Percentiles rank a stretch among this genome's conserved stretches.
These are phyloP conservation scores for Pectinophora gossypiella DNA, from an alignment of 1,140 invertebrate species.

Conservation along the genomic window DNA sequence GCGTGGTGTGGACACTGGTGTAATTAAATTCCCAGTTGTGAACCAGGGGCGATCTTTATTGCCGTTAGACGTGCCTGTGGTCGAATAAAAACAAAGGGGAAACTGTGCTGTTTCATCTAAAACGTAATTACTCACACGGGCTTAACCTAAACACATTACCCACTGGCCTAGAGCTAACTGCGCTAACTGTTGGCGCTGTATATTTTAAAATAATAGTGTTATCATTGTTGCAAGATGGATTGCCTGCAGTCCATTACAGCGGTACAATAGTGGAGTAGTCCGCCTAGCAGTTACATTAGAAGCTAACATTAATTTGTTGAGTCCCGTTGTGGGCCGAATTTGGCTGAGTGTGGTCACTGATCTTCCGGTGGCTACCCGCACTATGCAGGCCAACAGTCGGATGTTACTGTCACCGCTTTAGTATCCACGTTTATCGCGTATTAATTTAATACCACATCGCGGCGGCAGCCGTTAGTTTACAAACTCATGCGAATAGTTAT, in stretches of 20 bases:
- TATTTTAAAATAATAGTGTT: no score
- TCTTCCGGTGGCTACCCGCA: conserved; percentile 50
- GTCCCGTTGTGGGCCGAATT: conserved; percentile 65
- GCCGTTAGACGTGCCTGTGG: conserved; percentile 32
- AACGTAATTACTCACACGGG: neutral
- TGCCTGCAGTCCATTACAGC: no score
- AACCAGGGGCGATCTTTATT: conserved; percentile 37
- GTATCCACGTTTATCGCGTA: neutral
- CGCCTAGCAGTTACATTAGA: conserved; percentile 15
- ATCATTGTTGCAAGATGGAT: no score
- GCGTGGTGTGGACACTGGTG: conserved; percentile 24
- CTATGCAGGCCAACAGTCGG: conserved; percentile 1
- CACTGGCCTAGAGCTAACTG: no score
- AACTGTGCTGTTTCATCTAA: neutral
- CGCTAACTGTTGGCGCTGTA: no score
- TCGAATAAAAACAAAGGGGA: conserved; percentile 25
- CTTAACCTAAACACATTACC: no score
- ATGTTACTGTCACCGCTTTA: neutral
- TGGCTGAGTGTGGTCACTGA: conserved; percentile 45
- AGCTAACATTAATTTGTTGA: conserved; percentile 21
- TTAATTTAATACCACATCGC: neutral
- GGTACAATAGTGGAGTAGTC: neutral
- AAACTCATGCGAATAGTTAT: neutral
- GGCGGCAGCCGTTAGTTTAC: neutral
- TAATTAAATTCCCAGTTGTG: conserved; percentile 55